Percentiles rank a stretch among this genome's conserved stretches.
Conservation (phyloP, 2,888 invertebrate genomes). For the Rhagonycha lutea region DNA sequence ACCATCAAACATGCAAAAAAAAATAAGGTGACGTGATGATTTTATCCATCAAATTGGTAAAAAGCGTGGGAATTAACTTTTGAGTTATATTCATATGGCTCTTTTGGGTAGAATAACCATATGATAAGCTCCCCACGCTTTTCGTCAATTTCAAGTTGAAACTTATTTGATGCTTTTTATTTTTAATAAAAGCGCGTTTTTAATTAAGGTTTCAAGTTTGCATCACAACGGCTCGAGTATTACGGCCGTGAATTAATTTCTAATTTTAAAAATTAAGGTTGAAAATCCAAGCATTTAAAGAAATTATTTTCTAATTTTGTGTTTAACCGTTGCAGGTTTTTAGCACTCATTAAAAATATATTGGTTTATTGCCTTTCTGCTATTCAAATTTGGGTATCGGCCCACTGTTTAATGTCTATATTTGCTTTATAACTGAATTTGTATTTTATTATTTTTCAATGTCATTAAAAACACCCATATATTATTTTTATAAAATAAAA, state of each 20-base stretch:
- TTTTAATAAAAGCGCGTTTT: no score
- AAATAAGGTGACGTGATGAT: no score
- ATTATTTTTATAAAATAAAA: neutral
- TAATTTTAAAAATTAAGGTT: neutral
- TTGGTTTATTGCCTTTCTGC: neutral
- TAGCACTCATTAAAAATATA: neutral
- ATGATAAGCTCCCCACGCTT: no score
- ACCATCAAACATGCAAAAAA: no score
- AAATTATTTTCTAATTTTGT: neutral
- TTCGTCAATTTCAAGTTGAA: no score
- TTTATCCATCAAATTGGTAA: no score
- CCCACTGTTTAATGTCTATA: neutral
- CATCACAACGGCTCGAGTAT: no score
- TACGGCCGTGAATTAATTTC: neutral
- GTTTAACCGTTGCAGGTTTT: neutral
- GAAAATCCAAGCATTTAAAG: neutral
- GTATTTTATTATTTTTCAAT: neutral
- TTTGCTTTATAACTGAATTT: neutral
- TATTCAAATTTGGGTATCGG: neutral
- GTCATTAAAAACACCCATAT: neutral
- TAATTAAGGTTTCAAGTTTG: no score
- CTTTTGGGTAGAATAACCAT: no score
- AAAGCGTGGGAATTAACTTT: no score
- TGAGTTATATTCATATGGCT: no score
- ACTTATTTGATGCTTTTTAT: no score